A percentile compares a stretch with the other conserved stretches of the same genome.
phyloP scores from a whole-genome alignment of 2,113 vertebrate species.

The Casuarius casuarius region DNA sequence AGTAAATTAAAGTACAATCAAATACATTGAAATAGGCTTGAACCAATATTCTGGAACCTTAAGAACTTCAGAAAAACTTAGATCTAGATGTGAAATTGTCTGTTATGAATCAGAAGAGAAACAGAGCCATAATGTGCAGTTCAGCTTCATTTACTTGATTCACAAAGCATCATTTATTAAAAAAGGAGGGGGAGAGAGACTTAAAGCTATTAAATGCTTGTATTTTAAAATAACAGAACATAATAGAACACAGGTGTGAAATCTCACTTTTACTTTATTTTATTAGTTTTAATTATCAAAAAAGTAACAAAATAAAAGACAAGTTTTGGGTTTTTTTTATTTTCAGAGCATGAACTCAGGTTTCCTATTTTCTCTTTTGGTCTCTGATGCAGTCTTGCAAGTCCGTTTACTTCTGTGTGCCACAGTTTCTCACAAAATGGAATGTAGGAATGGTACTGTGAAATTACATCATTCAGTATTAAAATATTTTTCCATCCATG shows the following conservation, averaged over 20 bases:
- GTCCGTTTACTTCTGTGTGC: background rate
- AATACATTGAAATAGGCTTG: background rate
- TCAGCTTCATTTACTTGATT: background rate
- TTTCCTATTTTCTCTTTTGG: background rate
- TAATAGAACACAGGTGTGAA: background rate
- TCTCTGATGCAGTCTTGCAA: background rate
- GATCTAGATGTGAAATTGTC: background rate
- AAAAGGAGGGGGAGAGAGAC: fast-evolving
- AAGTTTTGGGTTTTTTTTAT: background rate
- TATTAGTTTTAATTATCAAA: background rate
- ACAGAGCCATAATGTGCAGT: background rate
- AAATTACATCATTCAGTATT: background rate
- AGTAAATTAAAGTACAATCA: background rate
- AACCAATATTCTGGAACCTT: background rate
- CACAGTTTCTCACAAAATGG: background rate
- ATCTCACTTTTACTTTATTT: background rate
- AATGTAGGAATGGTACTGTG: background rate
- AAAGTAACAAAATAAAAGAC: background rate
- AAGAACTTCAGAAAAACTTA: background rate
- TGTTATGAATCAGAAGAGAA: background rate
- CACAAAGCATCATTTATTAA: background rate
- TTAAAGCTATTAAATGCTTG: background rate
- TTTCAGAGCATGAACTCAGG: background rate
- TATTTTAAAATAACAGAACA: background rate
- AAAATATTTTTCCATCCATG: background rate